phyloP scores from a whole-genome alignment of 30 jellyfish, hydroid and myxozoan genomes.

The Nemopilema nomurai region DNA sequence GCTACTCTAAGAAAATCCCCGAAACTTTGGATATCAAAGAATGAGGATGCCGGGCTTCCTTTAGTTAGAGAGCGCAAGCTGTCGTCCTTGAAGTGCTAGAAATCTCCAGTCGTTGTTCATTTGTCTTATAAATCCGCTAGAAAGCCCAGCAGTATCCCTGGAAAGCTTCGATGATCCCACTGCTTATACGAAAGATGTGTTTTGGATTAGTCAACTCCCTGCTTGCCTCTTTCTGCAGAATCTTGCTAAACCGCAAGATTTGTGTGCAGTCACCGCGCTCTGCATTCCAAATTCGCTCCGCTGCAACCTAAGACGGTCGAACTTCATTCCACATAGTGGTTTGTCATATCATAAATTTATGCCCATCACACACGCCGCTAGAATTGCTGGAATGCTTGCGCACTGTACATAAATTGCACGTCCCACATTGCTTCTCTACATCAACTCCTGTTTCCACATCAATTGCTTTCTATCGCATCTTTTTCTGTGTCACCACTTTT shows the following conservation, averaged over 20 bases:
- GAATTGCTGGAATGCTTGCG: not conserved
- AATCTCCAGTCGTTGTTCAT: not conserved
- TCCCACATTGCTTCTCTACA: not conserved
- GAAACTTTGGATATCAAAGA: not conserved
- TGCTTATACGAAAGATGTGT: conserved; percentile 7
- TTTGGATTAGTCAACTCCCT: conserved; percentile 10
- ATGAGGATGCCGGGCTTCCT: not conserved
- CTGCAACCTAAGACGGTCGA: not conserved
- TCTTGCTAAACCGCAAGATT: not conserved
- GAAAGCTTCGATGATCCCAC: conserved; percentile 12
- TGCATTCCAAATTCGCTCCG: not conserved
- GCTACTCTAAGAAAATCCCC: too few species aligned
- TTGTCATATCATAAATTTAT: not conserved
- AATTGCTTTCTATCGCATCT: too few species aligned
- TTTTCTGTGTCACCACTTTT: too few species aligned
- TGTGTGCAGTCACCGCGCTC: not conserved
- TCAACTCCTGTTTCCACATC: not conserved
- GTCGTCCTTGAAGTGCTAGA: not conserved
- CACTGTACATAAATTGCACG: not conserved
- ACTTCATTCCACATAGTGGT: not conserved
- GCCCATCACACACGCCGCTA: not conserved
- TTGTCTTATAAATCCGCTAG: conserved; percentile 6
- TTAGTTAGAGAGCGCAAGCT: not conserved
- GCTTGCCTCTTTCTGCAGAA: conserved; percentile 5
- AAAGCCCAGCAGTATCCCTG: conserved; percentile 19